Evolutionary conservation across 2,888 invertebrate genomes (phyloP), one percentile per base, ranked within the genome.

Genomic region (Portevinia maculata): DNA sequence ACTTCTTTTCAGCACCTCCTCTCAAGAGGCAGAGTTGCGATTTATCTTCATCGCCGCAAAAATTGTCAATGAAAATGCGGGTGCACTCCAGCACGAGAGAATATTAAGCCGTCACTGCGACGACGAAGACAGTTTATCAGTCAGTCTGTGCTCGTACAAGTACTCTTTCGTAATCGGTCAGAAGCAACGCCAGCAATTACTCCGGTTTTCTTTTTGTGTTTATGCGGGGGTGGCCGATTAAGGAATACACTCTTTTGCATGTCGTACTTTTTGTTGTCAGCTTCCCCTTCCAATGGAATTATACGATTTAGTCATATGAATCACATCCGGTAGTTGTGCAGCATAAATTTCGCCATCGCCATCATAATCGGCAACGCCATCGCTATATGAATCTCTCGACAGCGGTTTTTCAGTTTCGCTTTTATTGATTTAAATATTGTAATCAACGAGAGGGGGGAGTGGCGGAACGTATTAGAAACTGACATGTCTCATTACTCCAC

Each of bases 241-340:
- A 83, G 55, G 65, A 83, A 78, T 78, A 76, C 71, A 67, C 81
- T 70, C 60, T 50, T 46, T 55, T 15, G 32, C 37, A 37, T 55
- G 41, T 53, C 7, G 21, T 21, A 28, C 11, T 48, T 65, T 59
- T 53, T 19, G 52, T 64, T 37, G 57, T 41, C 32, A 21, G 37
- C 28, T 70, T 24, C 71, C 64, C 53, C 41, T 46, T 60, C 53
- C 28, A 52, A 34, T 55, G 70, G 78, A 78, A 83, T 78, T 73
- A 78, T 73, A 83, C 78, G 83, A 83, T 78, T 83, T 83, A 78
- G 83, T 57, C 71, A 67, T 83, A 83, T 83, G 83, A 83, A 83
- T 83, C 83, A 83, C 60, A 78, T 83, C 83, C 83, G 83, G 83
- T 78, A 71, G 67, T 73, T 65, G 78, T 83, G 83, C 78, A 78